phyloP scores from a whole-genome alignment of 2,888 invertebrate genomes.

The Bellardia pandia region DNA sequence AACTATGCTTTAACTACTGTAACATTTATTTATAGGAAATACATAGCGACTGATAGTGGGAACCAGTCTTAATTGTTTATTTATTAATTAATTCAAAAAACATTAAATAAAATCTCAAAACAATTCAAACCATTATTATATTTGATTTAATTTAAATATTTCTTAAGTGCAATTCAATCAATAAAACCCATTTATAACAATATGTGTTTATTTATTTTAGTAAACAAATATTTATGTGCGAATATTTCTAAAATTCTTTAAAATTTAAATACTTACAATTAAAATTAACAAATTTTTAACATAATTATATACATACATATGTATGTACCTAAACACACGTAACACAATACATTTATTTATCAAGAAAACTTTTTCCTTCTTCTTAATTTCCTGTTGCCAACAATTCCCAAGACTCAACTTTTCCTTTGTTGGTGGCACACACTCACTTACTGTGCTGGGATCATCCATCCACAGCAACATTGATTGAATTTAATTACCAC shows the following conservation, averaged over 20 bases:
- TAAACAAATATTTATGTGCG: neutral
- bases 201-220: neutral
- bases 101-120: no score
- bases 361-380: neutral
- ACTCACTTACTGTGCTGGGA: neutral
- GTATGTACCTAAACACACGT: no score
- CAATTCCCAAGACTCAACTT: neutral
- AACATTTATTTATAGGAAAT: no score
- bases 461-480: conserved; percentile 41
- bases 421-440: neutral
- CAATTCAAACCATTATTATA: no score
- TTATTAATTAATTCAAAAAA: no score
- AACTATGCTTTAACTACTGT: no score
- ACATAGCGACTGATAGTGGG: no score
- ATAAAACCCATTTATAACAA: conserved; percentile 1
- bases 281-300: neutral
- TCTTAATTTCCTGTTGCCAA: conserved; percentile 39
- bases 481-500: conserved; percentile 68
- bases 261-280: neutral
- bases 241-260: neutral
- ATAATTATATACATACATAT: neutral
- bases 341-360: neutral
- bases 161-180: neutral
- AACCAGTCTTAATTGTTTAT: no score
- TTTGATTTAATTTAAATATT: neutral